These are phyloP conservation scores for Spea hammondii DNA, from an alignment of 2,797 vertebrate genomes.

Conservation along the genomic window DNA sequence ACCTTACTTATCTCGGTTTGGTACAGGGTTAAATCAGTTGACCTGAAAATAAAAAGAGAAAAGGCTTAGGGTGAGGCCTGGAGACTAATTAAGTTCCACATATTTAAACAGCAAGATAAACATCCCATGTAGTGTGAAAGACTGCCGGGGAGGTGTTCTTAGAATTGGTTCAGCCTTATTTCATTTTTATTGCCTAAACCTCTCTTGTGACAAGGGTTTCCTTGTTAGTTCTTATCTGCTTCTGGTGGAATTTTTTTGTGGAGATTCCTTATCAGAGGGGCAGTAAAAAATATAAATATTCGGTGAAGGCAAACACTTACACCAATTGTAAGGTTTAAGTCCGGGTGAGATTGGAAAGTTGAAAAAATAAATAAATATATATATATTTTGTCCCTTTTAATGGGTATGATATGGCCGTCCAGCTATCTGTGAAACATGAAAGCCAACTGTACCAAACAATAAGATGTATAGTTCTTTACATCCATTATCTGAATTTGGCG, in stretches of 20 bases:
- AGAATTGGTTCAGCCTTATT: slow-evolving; percentile 21
- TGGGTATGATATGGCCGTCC: too few relatives aligned
- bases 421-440: too few relatives aligned
- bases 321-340: background rate
- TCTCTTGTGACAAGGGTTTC: slow-evolving; percentile 21
- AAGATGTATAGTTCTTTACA: too few relatives aligned
- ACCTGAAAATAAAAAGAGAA: background rate
- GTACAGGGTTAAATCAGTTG: slow-evolving; percentile 17
- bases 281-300: slow-evolving; percentile 19
- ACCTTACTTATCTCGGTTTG: background rate
- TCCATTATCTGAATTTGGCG: too few relatives aligned
- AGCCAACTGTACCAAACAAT: too few relatives aligned
- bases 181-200: background rate
- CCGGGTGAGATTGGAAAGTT: background rate
- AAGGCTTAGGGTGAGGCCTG: slow-evolving; percentile 15
- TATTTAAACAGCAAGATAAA: slow-evolving; percentile 35
- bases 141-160: slow-evolving; percentile 22
- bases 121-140: slow-evolving; percentile 45
- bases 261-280: slow-evolving; percentile 20
- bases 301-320: slow-evolving; percentile 6
- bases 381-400: too few relatives aligned
- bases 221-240: slow-evolving; percentile 29
- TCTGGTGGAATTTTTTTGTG: slow-evolving; percentile 30
- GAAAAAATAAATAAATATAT: too few relatives aligned
- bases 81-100: slow-evolving; percentile 39